Evolutionary conservation across 2,797 vertebrate species (phyloP), one percentile per base, ranked within the genome.

Genomic region (Neosalanx taihuensis): DNA sequence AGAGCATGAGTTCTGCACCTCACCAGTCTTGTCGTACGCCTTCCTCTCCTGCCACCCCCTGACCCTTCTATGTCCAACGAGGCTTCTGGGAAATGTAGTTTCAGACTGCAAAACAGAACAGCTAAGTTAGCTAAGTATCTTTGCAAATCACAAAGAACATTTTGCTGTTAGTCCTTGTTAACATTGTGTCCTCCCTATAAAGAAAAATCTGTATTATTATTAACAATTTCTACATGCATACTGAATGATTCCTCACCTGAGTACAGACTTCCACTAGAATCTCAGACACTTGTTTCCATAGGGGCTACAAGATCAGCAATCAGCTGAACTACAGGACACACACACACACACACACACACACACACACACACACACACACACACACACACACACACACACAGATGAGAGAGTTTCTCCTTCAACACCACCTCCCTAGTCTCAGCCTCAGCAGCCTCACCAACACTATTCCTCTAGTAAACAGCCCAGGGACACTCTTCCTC

Each of bases 1-100:
- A 88, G 93, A 95, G 95, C 96, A 97, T 97, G 95, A 93, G 93
- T 92, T 94, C 90, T 95, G 93, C 94, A 94, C 95, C 95, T 97
- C 95, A 95, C 95, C 95, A 95, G 95, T 94, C 95, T 96, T 94
- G 93, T 95, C 93, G 92, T 95, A 91, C 90, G 89, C 86, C 87
- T 83, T 83, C 88, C 87, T 83, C 83, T 89, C 87, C 90, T 89
- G 88, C 89, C 85, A 90, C 88, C 89, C 84, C 84, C 82, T 80
- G 88, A 84, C 89, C 91, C 90, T 89, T 91, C 81, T 88, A 86
- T 92, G 87, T 93, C 80, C 81, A 77, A 77, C 90, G 68, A 85
- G 80, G 83, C 83, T 82, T 51, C 53, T 88, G 78, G 79, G 79
- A 84, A 87, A 81, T 61, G 64, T 83, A 75, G 73, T 87, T 82